A percentile compares a stretch with the other conserved stretches of the same genome.
These are phyloP conservation scores for Chiridota heheva DNA, from an alignment of 35 echinoderm and acorn worm genomes.

Conservation along the genomic window DNA sequence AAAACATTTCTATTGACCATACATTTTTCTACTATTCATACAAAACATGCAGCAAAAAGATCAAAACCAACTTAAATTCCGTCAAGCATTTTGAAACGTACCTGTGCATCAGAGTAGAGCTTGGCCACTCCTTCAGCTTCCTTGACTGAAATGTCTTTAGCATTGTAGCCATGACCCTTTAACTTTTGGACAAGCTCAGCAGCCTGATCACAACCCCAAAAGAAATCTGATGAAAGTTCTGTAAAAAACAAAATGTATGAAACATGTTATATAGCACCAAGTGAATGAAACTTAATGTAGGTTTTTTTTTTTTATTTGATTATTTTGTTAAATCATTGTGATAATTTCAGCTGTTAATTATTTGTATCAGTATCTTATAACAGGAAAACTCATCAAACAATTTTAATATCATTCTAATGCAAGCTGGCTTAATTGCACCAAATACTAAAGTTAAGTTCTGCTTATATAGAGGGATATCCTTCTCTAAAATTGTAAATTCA, in stretches of 20 bases:
- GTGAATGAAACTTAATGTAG: not conserved
- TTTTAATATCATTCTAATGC: too few relatives aligned
- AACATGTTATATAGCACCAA: not conserved
- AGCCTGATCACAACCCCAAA: constrained; percentile 84
- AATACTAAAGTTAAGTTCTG: too few relatives aligned
- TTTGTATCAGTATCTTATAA: too few relatives aligned
- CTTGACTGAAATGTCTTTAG: constrained; percentile 64
- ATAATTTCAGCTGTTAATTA: too few relatives aligned
- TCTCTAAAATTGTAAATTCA: too few relatives aligned
- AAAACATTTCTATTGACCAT: too few relatives aligned
- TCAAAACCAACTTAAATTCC: not conserved
- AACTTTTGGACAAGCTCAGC: constrained; percentile 64
- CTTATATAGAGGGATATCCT: too few relatives aligned
- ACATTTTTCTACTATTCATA: too few relatives aligned
- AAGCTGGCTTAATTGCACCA: too few relatives aligned
- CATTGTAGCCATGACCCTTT: constrained; percentile 87
- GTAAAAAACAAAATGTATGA: not conserved
- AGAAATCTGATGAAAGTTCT: constrained; percentile 81
- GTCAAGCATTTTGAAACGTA: constrained; percentile 46
- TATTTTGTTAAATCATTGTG: too few relatives aligned
- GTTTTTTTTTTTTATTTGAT: too few relatives aligned
- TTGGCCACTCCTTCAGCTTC: constrained; percentile 70
- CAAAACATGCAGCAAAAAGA: not conserved
- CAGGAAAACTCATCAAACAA: too few relatives aligned
- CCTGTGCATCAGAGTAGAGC: constrained; percentile 97